Conservation (phyloP, 2,888 invertebrate genomes). For the Disparrhopalites patrizii region DNA sequence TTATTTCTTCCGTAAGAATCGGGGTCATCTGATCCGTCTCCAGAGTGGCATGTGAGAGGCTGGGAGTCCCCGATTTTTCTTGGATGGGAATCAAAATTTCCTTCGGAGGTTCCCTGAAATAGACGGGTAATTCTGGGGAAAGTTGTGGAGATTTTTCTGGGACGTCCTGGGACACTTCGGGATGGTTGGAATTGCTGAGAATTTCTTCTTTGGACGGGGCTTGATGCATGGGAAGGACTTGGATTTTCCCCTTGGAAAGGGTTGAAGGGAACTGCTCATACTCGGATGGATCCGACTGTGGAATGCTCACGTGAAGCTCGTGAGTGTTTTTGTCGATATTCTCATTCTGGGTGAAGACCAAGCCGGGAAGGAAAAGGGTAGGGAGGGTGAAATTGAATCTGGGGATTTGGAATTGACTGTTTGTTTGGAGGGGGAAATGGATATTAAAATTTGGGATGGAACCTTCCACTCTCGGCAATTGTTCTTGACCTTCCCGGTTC, state of each 20-base stretch:
- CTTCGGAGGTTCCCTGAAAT: too few species aligned
- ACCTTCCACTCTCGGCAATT: background rate
- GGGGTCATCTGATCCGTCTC: too few species aligned
- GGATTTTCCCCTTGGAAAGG: background rate
- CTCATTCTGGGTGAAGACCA: conserved; percentile 24
- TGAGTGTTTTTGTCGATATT: conserved; percentile 18
- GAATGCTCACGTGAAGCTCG: conserved; percentile 20
- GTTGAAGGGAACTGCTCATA: conserved; percentile 4
- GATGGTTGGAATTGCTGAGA: too few species aligned
- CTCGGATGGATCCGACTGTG: conserved; percentile 3
- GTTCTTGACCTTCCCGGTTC: background rate
- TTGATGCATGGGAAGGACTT: too few species aligned
- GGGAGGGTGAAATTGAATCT: conserved; percentile 18
- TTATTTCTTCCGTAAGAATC: too few species aligned
- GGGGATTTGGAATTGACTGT: conserved; percentile 26
- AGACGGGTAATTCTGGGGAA: too few species aligned
- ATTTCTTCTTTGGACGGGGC: too few species aligned
- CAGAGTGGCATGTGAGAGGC: too few species aligned
- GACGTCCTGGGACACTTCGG: too few species aligned
- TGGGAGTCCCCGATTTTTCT: too few species aligned
- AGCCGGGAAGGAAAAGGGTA: conserved; percentile 16
- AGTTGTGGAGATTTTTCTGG: too few species aligned
- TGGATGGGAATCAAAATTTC: too few species aligned
- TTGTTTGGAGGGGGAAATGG: conserved; percentile 21
- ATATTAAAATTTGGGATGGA: conserved; percentile 18